These are phyloP conservation scores for Schrankia costaestrigalis DNA, from an alignment of 2,888 invertebrate genomes.

Conservation along the genomic window DNA sequence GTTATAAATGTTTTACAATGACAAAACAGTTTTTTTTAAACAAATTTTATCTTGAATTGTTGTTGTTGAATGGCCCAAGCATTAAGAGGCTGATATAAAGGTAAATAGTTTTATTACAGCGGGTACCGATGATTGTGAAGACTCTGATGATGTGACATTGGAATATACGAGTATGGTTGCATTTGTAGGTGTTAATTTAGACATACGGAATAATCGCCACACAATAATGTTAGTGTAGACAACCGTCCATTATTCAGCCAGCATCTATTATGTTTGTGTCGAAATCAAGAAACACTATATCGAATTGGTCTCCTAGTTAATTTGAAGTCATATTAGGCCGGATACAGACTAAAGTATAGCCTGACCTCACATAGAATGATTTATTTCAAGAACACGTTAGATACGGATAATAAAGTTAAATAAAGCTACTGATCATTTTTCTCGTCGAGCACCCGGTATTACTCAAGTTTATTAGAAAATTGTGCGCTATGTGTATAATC, in stretches of 20 bases:
- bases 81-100: too few species aligned
- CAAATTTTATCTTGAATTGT: too few species aligned
- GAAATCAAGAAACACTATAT: slow-evolving; percentile 20
- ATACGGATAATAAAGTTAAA: slow-evolving; percentile 46
- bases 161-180: too few species aligned
- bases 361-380: slow-evolving; percentile 31
- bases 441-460: slow-evolving; percentile 45
- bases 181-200: too few species aligned
- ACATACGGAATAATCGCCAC: too few species aligned
- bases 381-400: slow-evolving; percentile 51
- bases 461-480: slow-evolving; percentile 33
- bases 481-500: slow-evolving; percentile 25
- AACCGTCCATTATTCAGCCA: not conserved
- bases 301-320: slow-evolving; percentile 34
- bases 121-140: too few species aligned
- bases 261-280: slow-evolving; percentile 7
- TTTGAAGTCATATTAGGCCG: slow-evolving; percentile 22
- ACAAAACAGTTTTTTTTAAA: too few species aligned
- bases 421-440: slow-evolving; percentile 36
- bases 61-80: too few species aligned
- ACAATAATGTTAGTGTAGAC: not conserved
- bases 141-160: too few species aligned
- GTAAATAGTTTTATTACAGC: too few species aligned
- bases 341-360: slow-evolving; percentile 21
- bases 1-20: too few species aligned